Evolutionary conservation across 2,797 vertebrate genomes (phyloP), one percentile per base, ranked within the genome.

Genomic region (Cynodonichthys magdalenae): DNA sequence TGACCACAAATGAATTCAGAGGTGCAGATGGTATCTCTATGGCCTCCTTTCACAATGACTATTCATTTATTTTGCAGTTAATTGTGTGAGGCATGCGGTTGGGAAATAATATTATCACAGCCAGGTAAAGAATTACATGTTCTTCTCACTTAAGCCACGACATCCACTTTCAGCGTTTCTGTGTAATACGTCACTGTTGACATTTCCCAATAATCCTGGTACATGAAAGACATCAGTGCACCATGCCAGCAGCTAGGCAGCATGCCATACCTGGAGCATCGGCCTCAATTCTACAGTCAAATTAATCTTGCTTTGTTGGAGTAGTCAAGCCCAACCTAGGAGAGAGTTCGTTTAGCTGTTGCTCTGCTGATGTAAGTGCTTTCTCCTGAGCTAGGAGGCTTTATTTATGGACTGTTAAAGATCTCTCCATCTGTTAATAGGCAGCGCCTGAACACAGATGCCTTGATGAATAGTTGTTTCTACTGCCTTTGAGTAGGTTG

Each of bases 241-340:
- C 67, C 69, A 87, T 63, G 74, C 58, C 81, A 76, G 84, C 91
- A 86, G 72, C 77, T 68, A 74, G 84, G 87, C 89, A 88, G 75
- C 69, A 58, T 79, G 86, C 89, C 87, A 84, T 75, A 59, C 71
- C 80, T 70, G 60, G 78, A 79, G 77, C 82, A 76, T 79, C 71
- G 69, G 80, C 79, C 86, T 91, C 90, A 74, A 89, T 89, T 92
- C 90, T 92, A 91, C 89, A 92, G 88, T 90, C 91, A 92, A 91
- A 94, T 94, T 92, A 92, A 94, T 94, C 91, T 93, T 92, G 89
- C 86, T 93, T 93, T 93, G 92, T 92, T 84, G 87, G 81, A 85
- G 87, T 84, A 89, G 87, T 91, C 83, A 85, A 85, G 89, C 86
- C 81, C 83, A 84, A 86, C 89, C 82, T 80, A 76, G 79, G 78